Conservation (phyloP, 2,888 invertebrate genomes). For the Xestoiulus laeticollis region DNA sequence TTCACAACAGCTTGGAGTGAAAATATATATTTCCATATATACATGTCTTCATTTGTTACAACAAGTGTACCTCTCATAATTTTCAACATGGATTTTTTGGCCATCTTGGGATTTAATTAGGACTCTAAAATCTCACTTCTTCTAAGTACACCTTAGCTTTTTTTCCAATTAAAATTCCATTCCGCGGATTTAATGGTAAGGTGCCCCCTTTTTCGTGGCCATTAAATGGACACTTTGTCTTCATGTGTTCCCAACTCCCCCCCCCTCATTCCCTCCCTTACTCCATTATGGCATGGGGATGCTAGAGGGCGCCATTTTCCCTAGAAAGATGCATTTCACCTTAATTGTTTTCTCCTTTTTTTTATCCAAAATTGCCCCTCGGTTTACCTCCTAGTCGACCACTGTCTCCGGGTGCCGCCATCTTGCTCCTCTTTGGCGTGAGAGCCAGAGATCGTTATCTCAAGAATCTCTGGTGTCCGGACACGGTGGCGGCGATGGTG, state of each 20-base stretch:
- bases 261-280: background rate
- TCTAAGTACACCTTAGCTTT: background rate
- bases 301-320: background rate
- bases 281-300: background rate
- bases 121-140: background rate
- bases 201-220: background rate
- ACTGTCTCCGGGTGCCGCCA: background rate
- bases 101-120: background rate
- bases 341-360: background rate
- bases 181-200: background rate
- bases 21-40: no score
- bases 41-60: no score
- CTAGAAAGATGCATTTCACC: background rate
- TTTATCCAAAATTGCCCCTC: background rate
- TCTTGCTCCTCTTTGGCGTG: background rate
- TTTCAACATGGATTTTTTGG: no score
- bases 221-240: constrained; percentile 13
- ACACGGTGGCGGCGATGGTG: constrained; percentile 27
- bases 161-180: background rate
- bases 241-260: background rate
- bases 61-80: background rate
- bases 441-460: constrained; percentile 48
- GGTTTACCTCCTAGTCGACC: constrained; percentile 6
- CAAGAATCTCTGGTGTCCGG: constrained; percentile 47
- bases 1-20: no score